Conservation (phyloP, 1,140 invertebrate species). For the Medauroidea extradentata region DNA sequence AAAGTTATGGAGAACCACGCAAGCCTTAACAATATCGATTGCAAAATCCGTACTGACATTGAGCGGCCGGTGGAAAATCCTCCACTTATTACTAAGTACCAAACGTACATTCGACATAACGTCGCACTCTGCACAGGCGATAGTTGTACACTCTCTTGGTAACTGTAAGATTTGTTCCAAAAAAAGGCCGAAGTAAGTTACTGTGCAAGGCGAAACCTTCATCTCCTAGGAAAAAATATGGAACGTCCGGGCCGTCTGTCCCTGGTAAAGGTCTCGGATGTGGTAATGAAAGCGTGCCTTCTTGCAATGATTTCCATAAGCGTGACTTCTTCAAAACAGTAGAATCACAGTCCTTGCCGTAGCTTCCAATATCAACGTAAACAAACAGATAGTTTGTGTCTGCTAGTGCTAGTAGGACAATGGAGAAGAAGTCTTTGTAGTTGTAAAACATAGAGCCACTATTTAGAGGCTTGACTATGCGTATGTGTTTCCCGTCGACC, state of each 20-base stretch:
- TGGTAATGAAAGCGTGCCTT: constrained; percentile 16
- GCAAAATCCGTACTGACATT: constrained; percentile 25
- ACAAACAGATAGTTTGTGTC: constrained; percentile 26
- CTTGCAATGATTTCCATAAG: constrained; percentile 24
- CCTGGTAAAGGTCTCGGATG: constrained; percentile 17
- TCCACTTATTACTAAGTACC: constrained; percentile 30
- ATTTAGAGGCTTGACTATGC: constrained; percentile 18
- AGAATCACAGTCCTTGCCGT: constrained; percentile 17
- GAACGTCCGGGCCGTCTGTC: constrained; percentile 17
- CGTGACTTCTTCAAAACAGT: constrained; percentile 26
- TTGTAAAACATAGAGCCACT: constrained; percentile 35
- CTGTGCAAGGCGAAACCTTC: constrained; percentile 42
- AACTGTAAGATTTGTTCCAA: constrained; percentile 25
- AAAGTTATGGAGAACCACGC: constrained; percentile 30
- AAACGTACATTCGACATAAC: constrained; percentile 33
- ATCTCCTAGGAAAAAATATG: constrained; percentile 40
- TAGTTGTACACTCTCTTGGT: constrained; percentile 43
- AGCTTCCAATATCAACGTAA: constrained; percentile 28
- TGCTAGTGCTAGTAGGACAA: constrained; percentile 27
- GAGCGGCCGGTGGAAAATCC: constrained; percentile 36
- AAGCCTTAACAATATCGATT: constrained; percentile 27
- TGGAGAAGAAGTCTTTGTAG: constrained; percentile 19
- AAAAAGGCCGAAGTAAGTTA: constrained; percentile 43
- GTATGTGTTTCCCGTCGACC: constrained; percentile 37
- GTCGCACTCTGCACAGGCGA: constrained; percentile 32